Evolutionary conservation across 1,140 invertebrate genomes (phyloP).

Genomic region (Thaumatotibia leucotreta): DNA sequence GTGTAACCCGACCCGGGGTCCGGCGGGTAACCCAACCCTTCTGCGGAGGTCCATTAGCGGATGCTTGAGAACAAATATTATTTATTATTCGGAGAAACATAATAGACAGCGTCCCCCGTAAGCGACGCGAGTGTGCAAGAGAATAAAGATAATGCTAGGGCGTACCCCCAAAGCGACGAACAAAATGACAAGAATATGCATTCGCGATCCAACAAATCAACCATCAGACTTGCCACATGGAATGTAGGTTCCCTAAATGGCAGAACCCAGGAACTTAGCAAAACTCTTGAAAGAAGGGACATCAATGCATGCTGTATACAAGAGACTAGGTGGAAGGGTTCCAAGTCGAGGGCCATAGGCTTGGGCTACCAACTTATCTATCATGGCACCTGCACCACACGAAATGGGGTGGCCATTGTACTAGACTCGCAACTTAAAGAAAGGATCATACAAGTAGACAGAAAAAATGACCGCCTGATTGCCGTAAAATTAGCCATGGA

Average conservation of each 20-base stretch:
- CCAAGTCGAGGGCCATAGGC: not conserved
- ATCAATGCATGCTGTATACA: not conserved
- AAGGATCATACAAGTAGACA: not conserved
- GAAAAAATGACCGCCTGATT: not conserved
- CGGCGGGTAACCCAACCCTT: no score
- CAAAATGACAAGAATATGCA: not conserved
- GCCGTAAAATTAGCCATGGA: constrained; percentile 2
- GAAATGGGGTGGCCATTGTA: not conserved
- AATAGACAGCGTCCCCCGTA: no score
- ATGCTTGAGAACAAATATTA: no score
- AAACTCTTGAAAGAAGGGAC: not conserved
- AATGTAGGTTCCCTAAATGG: not conserved
- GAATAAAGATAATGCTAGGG: not conserved
- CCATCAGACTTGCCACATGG: not conserved
- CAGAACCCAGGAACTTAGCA: not conserved
- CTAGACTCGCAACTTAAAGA: not conserved
- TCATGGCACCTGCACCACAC: not conserved
- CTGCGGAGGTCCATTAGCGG: no score
- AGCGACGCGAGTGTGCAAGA: no score
- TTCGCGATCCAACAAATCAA: no score
- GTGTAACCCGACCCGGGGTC: no score
- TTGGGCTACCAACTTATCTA: not conserved
- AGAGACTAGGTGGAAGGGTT: no score
- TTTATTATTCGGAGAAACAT: no score
- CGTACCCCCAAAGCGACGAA: no score